Conservation (phyloP, 2,113 vertebrate genomes). For the Pseudolaguvia tuberculata region DNA sequence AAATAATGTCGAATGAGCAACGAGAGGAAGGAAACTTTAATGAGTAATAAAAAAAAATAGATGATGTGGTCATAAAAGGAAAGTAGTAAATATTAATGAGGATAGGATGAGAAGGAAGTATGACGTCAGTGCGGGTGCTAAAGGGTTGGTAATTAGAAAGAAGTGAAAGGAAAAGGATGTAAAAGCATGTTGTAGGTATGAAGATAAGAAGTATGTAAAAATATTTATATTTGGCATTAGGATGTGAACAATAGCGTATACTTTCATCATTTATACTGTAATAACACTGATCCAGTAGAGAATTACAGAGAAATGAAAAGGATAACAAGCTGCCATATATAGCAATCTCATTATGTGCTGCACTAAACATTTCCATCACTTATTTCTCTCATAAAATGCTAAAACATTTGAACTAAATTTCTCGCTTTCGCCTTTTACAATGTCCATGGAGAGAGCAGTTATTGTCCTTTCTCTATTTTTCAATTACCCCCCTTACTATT, state of each 20-base stretch:
- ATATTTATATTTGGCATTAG: no score
- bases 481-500: conserved; percentile 19
- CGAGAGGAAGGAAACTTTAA: neutral
- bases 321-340: conserved; percentile 36
- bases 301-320: neutral
- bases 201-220: neutral
- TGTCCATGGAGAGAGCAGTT: conserved; percentile 35
- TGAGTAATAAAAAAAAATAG: conserved; percentile 37
- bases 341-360: neutral
- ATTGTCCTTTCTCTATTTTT: conserved; percentile 12
- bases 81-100: conserved; percentile 12
- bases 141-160: conserved; percentile 29
- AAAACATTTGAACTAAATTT: neutral
- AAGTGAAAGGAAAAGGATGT: conserved; percentile 18
- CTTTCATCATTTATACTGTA: neutral
- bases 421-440: neutral
- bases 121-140: conserved; percentile 39
- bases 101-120: conserved; percentile 32
- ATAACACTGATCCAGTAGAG: neutral
- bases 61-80: conserved; percentile 24
- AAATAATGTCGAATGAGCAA: neutral
- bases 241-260: neutral
- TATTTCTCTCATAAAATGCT: neutral
- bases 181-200: neutral
- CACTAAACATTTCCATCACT: neutral